These are phyloP conservation scores for Coranthus polyacanthus DNA, from an alignment of 2,797 vertebrate species.

Conservation along the genomic window DNA sequence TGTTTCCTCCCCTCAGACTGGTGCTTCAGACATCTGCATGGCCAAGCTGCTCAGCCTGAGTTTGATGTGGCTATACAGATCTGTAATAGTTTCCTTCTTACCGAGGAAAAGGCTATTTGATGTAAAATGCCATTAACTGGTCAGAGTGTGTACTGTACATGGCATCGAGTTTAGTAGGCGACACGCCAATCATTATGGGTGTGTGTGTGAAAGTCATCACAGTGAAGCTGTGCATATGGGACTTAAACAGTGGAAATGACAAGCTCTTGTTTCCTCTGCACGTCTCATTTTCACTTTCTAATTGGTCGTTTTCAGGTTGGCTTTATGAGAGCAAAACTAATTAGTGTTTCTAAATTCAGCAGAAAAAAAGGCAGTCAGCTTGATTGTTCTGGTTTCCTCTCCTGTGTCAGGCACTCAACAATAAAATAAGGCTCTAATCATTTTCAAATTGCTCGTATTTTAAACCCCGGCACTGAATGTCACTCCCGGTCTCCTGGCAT, in stretches of 20 bases:
- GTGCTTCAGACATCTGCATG: conserved; percentile 70
- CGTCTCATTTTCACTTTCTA: conserved; percentile 86
- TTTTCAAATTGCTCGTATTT: conserved; percentile 82
- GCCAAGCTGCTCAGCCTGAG: conserved; percentile 55
- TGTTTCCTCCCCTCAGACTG: conserved; percentile 56
- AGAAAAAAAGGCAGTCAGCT: conserved; percentile 70
- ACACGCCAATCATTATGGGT: conserved; percentile 47
- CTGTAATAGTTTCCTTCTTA: conserved; percentile 62
- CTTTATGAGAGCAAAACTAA: conserved; percentile 90
- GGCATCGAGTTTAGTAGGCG: conserved; percentile 52
- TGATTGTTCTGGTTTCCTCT: conserved; percentile 88
- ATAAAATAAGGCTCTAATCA: conserved; percentile 86
- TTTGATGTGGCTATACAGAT: conserved; percentile 74
- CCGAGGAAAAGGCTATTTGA: conserved; percentile 54
- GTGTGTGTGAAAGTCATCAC: conserved; percentile 66
- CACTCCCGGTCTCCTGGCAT: conserved; percentile 79
- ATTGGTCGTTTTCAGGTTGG: conserved; percentile 89
- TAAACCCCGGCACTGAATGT: conserved; percentile 78
- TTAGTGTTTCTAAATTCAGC: conserved; percentile 90
- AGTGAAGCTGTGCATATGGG: conserved; percentile 73
- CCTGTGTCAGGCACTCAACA: conserved; percentile 81
- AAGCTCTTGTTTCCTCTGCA: conserved; percentile 81
- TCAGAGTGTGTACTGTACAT: conserved; percentile 45
- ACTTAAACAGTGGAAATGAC: conserved; percentile 79
- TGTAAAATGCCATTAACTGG: conserved; percentile 57